Evolutionary conservation across 2,113 vertebrate genomes (phyloP), one percentile per base, ranked within the genome.

Genomic region (Arothron firmamentum): DNA sequence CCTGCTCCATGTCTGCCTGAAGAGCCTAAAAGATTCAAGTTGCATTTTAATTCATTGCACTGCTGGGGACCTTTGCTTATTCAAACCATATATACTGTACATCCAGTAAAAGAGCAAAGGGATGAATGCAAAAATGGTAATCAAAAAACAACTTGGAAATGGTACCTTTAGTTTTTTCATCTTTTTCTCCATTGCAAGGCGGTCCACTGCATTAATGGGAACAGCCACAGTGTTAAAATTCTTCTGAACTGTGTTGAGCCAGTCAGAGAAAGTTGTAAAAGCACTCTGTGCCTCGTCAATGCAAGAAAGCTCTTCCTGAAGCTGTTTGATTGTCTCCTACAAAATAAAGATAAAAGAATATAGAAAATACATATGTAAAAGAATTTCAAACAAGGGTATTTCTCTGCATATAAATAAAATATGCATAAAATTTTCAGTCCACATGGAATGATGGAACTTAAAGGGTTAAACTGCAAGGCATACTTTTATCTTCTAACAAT

Each of bases 101-200:
- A 1, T 31, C 20, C 49, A 38, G 17, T 21, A 4, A 11, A 45
- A 16, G 16, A 45, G 43, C 28, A 53, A 28, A n/a, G 4, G 13
- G 10, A 19, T 14, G 10, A 9, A 53, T 16, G 43, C 16, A 38
- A 38, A 38, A 38, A 38, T 38, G 34, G 34, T 3, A 10, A 38
- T 38, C 34, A 38, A 4, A 38, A 38, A 38, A 11, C 11, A 9
- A 38, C 34, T 38, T 15, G 9, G 13, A 20, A 19, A 21, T 23
- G 48, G 38, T 92, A 98, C 97, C 95, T 99, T 94, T 51, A 98
- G 67, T 16, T 91, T 92, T 82, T 96, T 95, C 82, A 95, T 88
- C 85, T 94, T 98, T 69, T 89, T 94, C 67, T 93, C 94, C 93
- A 97, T 93, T 43, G 89, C 83, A 15, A 70, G 71, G 77, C 92